These are phyloP conservation scores for Charadrius vociferus DNA, from an alignment of 2,113 vertebrate genomes.

Conservation along the genomic window DNA sequence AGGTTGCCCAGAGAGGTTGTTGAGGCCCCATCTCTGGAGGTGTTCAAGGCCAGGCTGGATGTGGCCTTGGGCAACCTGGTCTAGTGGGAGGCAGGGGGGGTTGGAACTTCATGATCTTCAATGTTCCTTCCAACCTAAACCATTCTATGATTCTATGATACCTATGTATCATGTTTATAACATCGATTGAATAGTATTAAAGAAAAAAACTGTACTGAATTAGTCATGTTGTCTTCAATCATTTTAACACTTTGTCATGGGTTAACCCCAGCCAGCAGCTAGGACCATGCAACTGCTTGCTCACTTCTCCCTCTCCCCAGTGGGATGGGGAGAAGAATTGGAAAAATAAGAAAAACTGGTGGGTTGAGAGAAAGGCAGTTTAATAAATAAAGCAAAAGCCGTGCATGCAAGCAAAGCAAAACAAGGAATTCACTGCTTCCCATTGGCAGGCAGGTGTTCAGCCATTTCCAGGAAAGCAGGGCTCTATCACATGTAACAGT, in stretches of 20 bases:
- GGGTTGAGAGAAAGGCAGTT: neutral
- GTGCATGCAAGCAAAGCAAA: neutral
- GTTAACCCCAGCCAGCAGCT: neutral
- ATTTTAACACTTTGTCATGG: neutral
- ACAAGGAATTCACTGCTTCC: neutral
- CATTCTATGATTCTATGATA: neutral
- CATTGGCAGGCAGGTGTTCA: neutral
- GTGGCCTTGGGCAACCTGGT: too few relatives aligned
- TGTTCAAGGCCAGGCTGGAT: too few relatives aligned
- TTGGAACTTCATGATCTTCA: neutral
- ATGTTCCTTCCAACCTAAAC: neutral
- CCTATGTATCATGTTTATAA: neutral
- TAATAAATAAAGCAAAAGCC: neutral
- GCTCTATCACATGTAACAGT: neutral
- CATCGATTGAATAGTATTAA: neutral
- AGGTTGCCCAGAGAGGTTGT: too few relatives aligned
- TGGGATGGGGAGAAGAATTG: neutral
- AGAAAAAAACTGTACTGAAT: neutral
- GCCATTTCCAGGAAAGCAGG: neutral
- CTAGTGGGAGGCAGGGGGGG: too few relatives aligned
- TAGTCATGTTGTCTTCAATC: neutral
- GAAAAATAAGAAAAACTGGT: neutral
- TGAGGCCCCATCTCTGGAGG: too few relatives aligned
- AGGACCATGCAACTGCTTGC: neutral
- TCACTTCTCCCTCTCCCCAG: neutral